Percentiles rank a stretch among this genome's conserved stretches.
phyloP scores from a whole-genome alignment of 2,888 invertebrate genomes.

The Lissonota sp. region DNA sequence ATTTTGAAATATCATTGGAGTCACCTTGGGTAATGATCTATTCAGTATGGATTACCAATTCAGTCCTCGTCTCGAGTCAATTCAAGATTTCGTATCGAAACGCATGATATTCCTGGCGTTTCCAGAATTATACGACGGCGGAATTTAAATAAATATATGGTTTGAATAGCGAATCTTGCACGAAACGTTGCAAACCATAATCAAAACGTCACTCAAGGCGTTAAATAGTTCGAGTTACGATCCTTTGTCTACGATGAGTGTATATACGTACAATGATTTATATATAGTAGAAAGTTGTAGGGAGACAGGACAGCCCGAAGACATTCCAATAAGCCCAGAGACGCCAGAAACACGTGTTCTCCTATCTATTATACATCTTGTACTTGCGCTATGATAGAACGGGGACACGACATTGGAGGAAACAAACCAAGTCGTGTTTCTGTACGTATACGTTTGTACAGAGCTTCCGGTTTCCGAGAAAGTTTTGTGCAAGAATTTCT shows the following conservation, averaged over 20 bases:
- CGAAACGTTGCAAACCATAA: too few relatives aligned
- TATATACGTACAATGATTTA: not conserved
- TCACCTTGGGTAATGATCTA: too few relatives aligned
- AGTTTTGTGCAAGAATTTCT: slow-evolving; percentile 43
- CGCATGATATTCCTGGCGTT: too few relatives aligned
- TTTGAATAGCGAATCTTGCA: too few relatives aligned
- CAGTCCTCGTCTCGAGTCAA: too few relatives aligned
- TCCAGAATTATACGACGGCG: too few relatives aligned
- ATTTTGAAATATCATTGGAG: too few relatives aligned
- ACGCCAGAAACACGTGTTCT: slow-evolving; percentile 49
- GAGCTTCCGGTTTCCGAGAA: slow-evolving; percentile 36
- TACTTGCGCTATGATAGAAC: slow-evolving; percentile 45
- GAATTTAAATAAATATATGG: too few relatives aligned
- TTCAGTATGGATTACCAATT: too few relatives aligned
- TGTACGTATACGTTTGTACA: not conserved
- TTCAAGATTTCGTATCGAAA: too few relatives aligned
- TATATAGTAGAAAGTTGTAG: slow-evolving; percentile 21
- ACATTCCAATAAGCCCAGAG: slow-evolving; percentile 56
- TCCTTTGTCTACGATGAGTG: not conserved
- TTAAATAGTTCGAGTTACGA: not conserved
- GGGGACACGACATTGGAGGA: slow-evolving; percentile 25
- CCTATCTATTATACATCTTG: slow-evolving; percentile 44
- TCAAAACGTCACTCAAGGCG: not conserved
- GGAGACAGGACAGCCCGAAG: slow-evolving; percentile 9
- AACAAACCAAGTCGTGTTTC: slow-evolving; percentile 31